Conservation (phyloP, 2,888 invertebrate species). For the Sesia apiformis region DNA sequence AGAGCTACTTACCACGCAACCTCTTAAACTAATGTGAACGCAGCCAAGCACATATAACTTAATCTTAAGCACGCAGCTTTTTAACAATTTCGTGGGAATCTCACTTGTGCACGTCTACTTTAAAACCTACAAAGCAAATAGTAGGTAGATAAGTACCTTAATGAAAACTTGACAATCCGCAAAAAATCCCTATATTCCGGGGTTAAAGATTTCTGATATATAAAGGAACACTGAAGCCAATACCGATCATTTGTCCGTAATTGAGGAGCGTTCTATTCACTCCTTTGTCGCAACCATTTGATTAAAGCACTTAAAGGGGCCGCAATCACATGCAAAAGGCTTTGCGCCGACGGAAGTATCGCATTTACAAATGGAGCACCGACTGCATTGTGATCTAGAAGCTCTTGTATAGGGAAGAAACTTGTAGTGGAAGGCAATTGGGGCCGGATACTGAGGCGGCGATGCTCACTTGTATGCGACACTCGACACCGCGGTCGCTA, state of each 20-base stretch:
- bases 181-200: not conserved
- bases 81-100: too few relatives aligned
- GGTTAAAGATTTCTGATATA: constrained; percentile 11
- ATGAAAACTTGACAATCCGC: constrained; percentile 17
- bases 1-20: constrained; percentile 3
- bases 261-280: constrained; percentile 64
- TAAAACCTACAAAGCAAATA: too few relatives aligned
- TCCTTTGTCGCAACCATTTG: constrained; percentile 71
- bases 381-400: constrained; percentile 51
- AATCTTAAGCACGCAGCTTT: constrained; percentile 8
- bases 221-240: constrained; percentile 55
- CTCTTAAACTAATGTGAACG: constrained; percentile 8
- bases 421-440: constrained; percentile 50
- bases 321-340: constrained; percentile 64
- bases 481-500: constrained; percentile 33
- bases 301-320: constrained; percentile 62
- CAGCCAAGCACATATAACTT: constrained; percentile 4
- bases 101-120: too few relatives aligned
- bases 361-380: constrained; percentile 68
- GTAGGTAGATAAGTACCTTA: too few relatives aligned
- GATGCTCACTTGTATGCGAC: constrained; percentile 42
- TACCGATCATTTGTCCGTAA: constrained; percentile 60
- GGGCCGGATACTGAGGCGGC: constrained; percentile 40
- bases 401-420: constrained; percentile 20
- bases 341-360: constrained; percentile 69